Conservation (phyloP, 2,113 vertebrate species). For the Pterophyllum scalare region DNA sequence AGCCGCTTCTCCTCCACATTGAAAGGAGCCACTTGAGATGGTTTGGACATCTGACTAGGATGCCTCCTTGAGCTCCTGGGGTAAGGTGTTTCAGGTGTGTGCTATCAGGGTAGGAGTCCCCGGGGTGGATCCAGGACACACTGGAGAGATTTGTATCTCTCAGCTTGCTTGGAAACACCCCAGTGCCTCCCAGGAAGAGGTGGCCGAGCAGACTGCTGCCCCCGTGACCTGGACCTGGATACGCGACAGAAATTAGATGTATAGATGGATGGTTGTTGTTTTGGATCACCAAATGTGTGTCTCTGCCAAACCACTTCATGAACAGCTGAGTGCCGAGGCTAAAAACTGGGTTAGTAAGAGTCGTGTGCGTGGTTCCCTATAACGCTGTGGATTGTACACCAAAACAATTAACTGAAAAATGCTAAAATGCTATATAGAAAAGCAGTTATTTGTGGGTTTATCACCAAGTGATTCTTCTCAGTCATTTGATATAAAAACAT, state of each 20-base stretch:
- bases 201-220: too few relatives aligned
- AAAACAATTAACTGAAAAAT: too few relatives aligned
- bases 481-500: too few relatives aligned
- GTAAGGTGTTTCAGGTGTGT: neutral
- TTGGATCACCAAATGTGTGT: neutral
- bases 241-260: rapidly evolving
- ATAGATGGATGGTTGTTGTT: neutral
- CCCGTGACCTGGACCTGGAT: neutral
- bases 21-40: neutral
- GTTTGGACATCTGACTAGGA: neutral
- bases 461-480: too few relatives aligned
- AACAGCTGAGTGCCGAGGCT: neutral
- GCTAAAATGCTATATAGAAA: too few relatives aligned
- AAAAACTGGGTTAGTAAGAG: neutral
- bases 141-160: neutral
- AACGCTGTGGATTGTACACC: too few relatives aligned
- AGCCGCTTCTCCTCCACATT: too few relatives aligned
- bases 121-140: neutral
- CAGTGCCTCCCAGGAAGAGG: too few relatives aligned
- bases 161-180: neutral
- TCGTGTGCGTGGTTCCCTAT: too few relatives aligned
- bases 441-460: too few relatives aligned
- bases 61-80: neutral
- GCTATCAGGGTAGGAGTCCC: neutral
- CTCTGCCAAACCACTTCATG: neutral